Conservation (phyloP, 2,888 invertebrate species). For the Sesamia inferens region DNA sequence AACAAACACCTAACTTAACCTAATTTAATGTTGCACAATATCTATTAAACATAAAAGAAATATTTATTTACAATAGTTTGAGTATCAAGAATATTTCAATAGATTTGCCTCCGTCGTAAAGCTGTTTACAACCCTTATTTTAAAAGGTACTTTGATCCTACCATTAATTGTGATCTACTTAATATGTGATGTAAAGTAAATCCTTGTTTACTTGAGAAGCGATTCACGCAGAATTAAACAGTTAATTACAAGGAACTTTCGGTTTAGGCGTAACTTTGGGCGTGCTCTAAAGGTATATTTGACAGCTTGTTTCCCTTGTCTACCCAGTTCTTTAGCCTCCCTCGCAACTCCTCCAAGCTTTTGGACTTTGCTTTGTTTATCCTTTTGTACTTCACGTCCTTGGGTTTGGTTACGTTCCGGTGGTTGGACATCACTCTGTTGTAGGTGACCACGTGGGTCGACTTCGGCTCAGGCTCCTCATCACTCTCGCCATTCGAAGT, state of each 20-base stretch:
- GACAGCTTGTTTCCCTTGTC: slow-evolving; percentile 94
- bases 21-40: slow-evolving; percentile 68
- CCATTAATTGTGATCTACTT: slow-evolving; percentile 50
- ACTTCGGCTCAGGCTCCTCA: slow-evolving; percentile 81
- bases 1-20: slow-evolving; percentile 51
- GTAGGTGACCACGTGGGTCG: slow-evolving; percentile 93
- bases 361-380: slow-evolving; percentile 97
- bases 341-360: slow-evolving; percentile 95
- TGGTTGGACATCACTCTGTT: slow-evolving; percentile 97
- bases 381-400: slow-evolving; percentile 97
- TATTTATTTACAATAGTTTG: slow-evolving; percentile 84
- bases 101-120: slow-evolving; percentile 73
- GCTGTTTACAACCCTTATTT: slow-evolving; percentile 73
- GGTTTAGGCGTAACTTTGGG: slow-evolving; percentile 91
- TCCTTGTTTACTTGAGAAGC: slow-evolving; percentile 32
- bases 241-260: slow-evolving; percentile 77
- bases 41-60: slow-evolving; percentile 73
- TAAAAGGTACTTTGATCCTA: slow-evolving; percentile 67
- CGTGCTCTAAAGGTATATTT: slow-evolving; percentile 92
- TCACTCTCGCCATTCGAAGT: slow-evolving; percentile 85
- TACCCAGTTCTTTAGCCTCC: slow-evolving; percentile 95
- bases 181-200: slow-evolving; percentile 55
- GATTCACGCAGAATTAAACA: slow-evolving; percentile 48
- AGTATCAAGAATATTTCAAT: slow-evolving; percentile 86
- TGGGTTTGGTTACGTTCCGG: slow-evolving; percentile 96